Conservation (phyloP, 2,113 vertebrate species). For the Xiphophorus hellerii region DNA sequence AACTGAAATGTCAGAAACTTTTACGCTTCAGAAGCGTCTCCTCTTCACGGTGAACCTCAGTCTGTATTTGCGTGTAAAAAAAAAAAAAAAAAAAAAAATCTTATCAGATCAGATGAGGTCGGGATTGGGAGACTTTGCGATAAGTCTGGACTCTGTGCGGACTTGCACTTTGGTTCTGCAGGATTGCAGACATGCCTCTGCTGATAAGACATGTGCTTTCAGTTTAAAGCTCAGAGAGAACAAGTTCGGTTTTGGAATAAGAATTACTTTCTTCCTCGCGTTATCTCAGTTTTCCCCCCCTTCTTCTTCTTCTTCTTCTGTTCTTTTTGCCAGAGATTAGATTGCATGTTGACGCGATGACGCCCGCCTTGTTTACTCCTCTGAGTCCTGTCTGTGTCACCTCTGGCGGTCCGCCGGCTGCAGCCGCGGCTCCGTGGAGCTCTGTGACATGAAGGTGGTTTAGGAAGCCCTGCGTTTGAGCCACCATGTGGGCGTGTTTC, state of each 20-base stretch:
- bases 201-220: neutral
- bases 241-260: neutral
- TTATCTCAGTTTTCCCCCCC: neutral
- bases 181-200: neutral
- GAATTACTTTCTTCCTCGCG: neutral
- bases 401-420: constrained; percentile 26
- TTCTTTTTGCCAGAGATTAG: neutral
- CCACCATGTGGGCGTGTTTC: constrained; percentile 82
- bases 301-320: no score
- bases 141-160: constrained; percentile 32
- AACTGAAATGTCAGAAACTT: no score
- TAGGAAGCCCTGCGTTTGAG: constrained; percentile 62
- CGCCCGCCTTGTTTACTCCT: neutral
- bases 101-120: constrained; percentile 48
- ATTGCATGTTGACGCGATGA: neutral
- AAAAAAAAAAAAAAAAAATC: constrained; percentile 24
- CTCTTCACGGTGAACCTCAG: constrained; percentile 5
- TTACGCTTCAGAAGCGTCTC: neutral
- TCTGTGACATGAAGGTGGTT: constrained; percentile 61
- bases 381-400: constrained; percentile 13
- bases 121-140: constrained; percentile 27
- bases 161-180: constrained; percentile 2
- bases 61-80: constrained; percentile 17
- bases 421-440: constrained; percentile 34
- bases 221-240: neutral